phyloP scores from a whole-genome alignment of 2,797 vertebrate species.

The Trichosurus vulpecula region DNA sequence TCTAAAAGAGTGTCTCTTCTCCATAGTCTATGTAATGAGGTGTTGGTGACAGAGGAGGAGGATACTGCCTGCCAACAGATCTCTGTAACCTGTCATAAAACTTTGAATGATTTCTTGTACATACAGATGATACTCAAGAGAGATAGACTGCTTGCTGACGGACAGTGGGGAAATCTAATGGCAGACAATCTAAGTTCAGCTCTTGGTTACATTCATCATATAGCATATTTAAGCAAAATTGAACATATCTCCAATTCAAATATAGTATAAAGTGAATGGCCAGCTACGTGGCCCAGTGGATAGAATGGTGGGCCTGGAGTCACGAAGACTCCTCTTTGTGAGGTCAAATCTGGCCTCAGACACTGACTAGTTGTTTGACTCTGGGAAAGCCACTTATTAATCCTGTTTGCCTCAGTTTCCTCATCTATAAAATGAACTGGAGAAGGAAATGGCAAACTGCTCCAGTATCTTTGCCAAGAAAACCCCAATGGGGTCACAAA shows the following conservation, averaged over 20 bases:
- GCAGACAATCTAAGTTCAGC: background rate
- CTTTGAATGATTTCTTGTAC: background rate
- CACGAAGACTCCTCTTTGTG: background rate
- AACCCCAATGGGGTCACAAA: background rate
- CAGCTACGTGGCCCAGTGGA: background rate
- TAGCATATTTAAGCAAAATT: constrained; percentile 21
- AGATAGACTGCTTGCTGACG: background rate
- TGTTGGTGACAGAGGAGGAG: background rate
- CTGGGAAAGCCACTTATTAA: background rate
- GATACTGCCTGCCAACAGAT: background rate
- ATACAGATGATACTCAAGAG: background rate
- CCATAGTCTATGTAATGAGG: background rate
- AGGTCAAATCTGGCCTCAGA: background rate
- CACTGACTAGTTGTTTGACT: background rate
- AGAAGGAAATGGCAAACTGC: background rate
- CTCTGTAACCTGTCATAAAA: background rate
- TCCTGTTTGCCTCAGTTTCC: background rate
- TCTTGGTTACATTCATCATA: background rate
- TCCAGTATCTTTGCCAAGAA: background rate
- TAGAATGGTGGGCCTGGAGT: background rate
- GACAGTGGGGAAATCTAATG: background rate
- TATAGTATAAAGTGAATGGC: background rate
- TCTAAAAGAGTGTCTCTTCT: background rate
- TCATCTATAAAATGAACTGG: background rate
- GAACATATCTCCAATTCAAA: background rate